Evolutionary conservation across 1,140 invertebrate genomes (phyloP).

Genomic region (Pentalonia nigronervosa): DNA sequence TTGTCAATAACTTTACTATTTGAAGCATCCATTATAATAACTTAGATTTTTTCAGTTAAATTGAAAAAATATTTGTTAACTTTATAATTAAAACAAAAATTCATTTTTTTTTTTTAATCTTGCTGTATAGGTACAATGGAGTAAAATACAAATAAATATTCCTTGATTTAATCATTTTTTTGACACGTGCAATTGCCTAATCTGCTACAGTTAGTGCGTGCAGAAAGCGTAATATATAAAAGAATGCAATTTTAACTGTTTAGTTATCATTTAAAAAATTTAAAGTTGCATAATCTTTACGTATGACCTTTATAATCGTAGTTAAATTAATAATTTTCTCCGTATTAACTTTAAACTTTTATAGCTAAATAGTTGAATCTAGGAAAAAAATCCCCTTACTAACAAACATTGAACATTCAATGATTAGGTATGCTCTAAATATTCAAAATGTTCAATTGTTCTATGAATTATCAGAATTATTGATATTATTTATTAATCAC

Average conservation of each 20-base stretch:
- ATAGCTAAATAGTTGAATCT: too few species aligned
- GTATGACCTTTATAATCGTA: neutral
- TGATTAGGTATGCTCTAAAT: too few species aligned
- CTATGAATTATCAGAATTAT: too few species aligned
- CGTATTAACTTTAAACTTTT: neutral
- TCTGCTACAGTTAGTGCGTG: neutral
- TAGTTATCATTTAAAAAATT: neutral
- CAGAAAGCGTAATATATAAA: neutral
- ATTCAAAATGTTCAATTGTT: too few species aligned
- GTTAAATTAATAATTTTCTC: neutral
- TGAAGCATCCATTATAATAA: too few species aligned
- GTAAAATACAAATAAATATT: neutral
- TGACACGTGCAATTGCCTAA: neutral
- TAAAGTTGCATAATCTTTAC: neutral
- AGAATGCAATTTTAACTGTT: too few species aligned
- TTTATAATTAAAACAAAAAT: neutral
- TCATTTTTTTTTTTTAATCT: neutral
- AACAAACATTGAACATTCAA: too few species aligned
- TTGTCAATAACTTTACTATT: neutral
- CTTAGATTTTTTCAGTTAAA: too few species aligned
- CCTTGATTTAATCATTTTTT: neutral
- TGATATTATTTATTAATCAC: too few species aligned
- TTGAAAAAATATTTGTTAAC: too few species aligned
- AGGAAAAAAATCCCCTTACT: too few species aligned
- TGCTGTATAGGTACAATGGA: neutral